Conservation (phyloP, 2,888 invertebrate species). For the Schizotus pectinicornis region DNA sequence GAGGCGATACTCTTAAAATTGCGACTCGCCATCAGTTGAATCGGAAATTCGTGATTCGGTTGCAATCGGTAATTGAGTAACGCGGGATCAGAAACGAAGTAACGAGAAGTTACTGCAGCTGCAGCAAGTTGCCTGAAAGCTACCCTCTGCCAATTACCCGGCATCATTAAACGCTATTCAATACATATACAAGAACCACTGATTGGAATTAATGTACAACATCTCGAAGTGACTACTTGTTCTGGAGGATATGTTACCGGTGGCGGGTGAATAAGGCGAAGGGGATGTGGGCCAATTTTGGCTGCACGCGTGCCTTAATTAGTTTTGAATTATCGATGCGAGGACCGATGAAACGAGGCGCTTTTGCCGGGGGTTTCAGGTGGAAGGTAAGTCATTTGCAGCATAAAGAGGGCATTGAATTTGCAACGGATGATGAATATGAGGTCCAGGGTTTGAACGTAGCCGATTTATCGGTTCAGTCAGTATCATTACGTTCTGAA, state of each 20-base stretch:
- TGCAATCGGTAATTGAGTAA: constrained; percentile 7
- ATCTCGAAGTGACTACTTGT: constrained; percentile 15
- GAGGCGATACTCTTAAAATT: neutral
- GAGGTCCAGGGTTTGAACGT: constrained; percentile 28
- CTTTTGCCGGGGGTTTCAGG: neutral
- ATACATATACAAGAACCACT: constrained; percentile 36
- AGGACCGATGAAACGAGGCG: neutral
- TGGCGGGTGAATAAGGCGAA: neutral
- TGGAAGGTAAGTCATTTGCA: constrained; percentile 26
- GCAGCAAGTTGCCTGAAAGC: constrained; percentile 15
- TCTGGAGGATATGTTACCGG: neutral
- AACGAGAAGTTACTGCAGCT: constrained; percentile 6
- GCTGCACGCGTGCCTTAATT: neutral
- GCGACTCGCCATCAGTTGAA: neutral
- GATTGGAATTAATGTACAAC: constrained; percentile 33
- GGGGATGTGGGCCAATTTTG: neutral
- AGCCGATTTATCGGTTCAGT: constrained; percentile 40
- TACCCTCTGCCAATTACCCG: constrained; percentile 37
- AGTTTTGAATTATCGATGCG: neutral
- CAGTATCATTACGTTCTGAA: constrained; percentile 34
- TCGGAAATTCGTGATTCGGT: neutral
- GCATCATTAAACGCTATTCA: constrained; percentile 47
- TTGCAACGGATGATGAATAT: constrained; percentile 35
- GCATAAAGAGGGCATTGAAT: constrained; percentile 26
- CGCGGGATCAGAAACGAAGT: neutral